Evolutionary conservation across 2,113 vertebrate species (phyloP).

Genomic region (Stictonetta naevosa): DNA sequence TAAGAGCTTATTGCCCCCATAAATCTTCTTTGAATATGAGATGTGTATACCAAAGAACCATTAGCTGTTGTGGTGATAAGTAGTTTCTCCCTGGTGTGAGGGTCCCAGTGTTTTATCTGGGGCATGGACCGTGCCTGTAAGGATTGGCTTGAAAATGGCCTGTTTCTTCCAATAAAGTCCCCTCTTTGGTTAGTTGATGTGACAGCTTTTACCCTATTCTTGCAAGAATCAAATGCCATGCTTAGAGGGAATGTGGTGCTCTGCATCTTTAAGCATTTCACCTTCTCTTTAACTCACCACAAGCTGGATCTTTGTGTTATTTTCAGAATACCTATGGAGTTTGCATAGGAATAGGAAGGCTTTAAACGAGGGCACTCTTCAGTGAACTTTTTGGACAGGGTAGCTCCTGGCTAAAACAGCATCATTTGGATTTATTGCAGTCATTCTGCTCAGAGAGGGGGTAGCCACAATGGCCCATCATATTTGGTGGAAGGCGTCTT

Average conservation of each 20-base stretch:
- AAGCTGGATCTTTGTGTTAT: neutral
- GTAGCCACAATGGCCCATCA: neutral
- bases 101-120: neutral
- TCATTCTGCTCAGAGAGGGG: neutral
- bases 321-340: neutral
- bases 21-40: neutral
- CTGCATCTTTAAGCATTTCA: neutral
- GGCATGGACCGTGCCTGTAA: neutral
- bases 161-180: neutral
- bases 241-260: neutral
- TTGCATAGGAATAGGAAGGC: neutral
- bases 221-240: neutral
- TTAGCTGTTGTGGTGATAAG: neutral
- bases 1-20: neutral
- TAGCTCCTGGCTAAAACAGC: neutral
- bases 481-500: neutral
- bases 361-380: neutral
- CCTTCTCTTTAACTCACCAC: neutral
- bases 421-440: neutral
- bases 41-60: neutral
- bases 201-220: neutral
- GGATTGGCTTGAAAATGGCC: neutral
- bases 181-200: neutral
- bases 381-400: neutral
- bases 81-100: neutral